Base-by-base conservation (phyloP, 2,797 vertebrate genomes). In the Rhynchotus rufescens region DNA sequence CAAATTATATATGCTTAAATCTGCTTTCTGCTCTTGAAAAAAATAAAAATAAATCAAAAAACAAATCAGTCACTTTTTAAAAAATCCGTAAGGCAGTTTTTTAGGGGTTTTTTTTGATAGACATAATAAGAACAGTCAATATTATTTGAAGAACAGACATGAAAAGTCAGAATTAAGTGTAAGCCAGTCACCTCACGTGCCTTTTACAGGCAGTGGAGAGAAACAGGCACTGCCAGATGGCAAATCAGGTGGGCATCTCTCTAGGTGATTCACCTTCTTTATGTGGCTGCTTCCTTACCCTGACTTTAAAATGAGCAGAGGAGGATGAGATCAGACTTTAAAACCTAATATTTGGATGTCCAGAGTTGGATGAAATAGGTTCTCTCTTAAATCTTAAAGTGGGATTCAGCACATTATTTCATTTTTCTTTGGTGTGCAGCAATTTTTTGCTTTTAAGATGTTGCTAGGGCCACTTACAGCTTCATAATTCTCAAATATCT, bases 251-350 rank as follows among this genome's bases (percentile, higher is more conserved):
- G 12, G 57, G 7, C 30, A 11, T 4, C 25, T 52, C 34, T 42
- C 11, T 1, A 8, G n/a, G 4, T 15, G 11, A 4, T 26, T 22
- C 17, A 3, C 22, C 16, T 11, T 56, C n/a, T 36, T 13, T 21
- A 12, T 2, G 2, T 3, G 17, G 30, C 49, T 51, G 23, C 4
- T 49, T 17, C 25, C 52, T 69, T 16, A 17, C 20, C 4, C 25
- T 1, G 15, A 3, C 56, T 12, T 8, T 5, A 10, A 57, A 17
- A 36, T 2, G 15, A 44, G 34, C 3, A 23, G 49, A 51, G 15
- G 4, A 28, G 5, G 36, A 15, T 7, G 15, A 66, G 52, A n/a
- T 8, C 28, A 42, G n/a, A 26, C 51, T 61, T 38, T 12, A 44
- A 38, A 45, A 32, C 12, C 17, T 10, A 28, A 13, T 2, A n/a